phyloP scores from a whole-genome alignment of 2,797 vertebrate genomes.

The Sternarchorhynchus goeldii region DNA sequence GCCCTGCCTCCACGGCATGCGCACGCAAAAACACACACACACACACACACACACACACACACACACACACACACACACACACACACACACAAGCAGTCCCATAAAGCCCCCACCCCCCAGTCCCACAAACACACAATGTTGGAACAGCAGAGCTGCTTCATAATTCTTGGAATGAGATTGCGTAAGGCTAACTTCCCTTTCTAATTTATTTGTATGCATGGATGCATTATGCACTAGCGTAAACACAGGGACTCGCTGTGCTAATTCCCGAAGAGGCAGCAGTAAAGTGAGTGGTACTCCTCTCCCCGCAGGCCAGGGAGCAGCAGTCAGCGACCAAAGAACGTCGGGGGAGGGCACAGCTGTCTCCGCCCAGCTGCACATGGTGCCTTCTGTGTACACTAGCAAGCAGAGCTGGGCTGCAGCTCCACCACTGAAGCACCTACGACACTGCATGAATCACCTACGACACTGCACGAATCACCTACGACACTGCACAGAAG shows the following conservation, averaged over 20 bases:
- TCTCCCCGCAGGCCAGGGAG: background rate
- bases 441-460: no score
- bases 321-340: background rate
- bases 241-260: background rate
- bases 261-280: background rate
- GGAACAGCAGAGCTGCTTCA: background rate
- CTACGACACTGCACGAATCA: no score
- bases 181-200: constrained; percentile 4
- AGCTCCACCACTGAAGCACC: no score
- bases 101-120: background rate
- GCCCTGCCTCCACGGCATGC: constrained; percentile 14
- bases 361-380: constrained; percentile 2
- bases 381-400: constrained; percentile 14
- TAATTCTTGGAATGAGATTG: constrained; percentile 1
- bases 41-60: constrained; percentile 25
- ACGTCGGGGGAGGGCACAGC: constrained; percentile 17
- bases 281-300: constrained; percentile 4
- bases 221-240: background rate
- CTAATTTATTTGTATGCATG: constrained; percentile 7
- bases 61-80: no score
- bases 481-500: no score
- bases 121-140: no score
- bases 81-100: background rate
- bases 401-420: background rate
- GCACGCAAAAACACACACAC: constrained; percentile 13